Evolutionary conservation across 1,140 invertebrate genomes (phyloP), one percentile per base, ranked within the genome.

Genomic region (Trichoplusia ni): DNA sequence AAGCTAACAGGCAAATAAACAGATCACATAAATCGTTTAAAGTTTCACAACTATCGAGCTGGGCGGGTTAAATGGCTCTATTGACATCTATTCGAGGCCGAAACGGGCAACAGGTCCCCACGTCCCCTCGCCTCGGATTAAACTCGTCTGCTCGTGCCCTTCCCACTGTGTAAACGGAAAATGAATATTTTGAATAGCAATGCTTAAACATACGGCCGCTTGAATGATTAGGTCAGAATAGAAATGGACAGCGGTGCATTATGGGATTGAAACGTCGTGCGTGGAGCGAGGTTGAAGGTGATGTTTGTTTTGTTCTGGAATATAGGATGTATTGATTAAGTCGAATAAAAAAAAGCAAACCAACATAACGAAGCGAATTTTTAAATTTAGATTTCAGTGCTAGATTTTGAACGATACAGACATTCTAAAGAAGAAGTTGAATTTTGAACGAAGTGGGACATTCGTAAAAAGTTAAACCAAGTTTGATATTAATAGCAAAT

Each of bases 151-250:
- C 46, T 18, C n/a, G 13, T n/a, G 19, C 35, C 51, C 33, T 11
- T 14, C 18, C 21, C 8, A 56, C 21, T 37, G 33, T 56, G 51
- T 56, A 38, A 56, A 56, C 35, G 19, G 21, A 56, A 29, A 56
- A 56, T 56, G 51, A 56, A 56, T 56, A 56, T 56, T 56, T 56
- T 40, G 51, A 49, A 49, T 31, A 31, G 11, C 11, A 25, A 14
- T 16, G 19, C 13, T 13, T 56, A 40, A 56, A 56, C 40, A 35
- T 56, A 23, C 35, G 16, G 14, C n/a, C 23, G 27, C 18, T 56
- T 56, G 21, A 56, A 56, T 56, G 51, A 56, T 56, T 56, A 27
- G 40, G 27, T 56, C 9, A 14, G 9, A 49, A 31, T 18, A 47
- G 23, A 29, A 18, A n/a, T n/a, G n/a, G n/a, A n/a, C n/a, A n/a